These are phyloP conservation scores for Euwallacea similis DNA, from an alignment of 1,140 invertebrate genomes.

Conservation along the genomic window DNA sequence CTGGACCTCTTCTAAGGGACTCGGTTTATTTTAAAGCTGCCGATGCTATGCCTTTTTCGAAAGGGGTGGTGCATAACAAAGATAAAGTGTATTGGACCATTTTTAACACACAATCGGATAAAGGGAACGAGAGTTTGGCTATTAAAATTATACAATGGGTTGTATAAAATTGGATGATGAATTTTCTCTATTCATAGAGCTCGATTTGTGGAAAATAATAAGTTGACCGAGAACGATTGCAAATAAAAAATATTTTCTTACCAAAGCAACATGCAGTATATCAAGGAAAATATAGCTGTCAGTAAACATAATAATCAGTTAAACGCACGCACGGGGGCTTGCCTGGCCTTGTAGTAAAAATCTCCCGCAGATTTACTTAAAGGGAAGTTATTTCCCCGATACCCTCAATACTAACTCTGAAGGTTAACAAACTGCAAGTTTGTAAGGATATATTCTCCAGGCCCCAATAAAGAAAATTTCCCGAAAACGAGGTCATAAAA, in stretches of 20 bases:
- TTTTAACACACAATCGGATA: not conserved
- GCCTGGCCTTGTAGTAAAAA: slow-evolving; percentile 7
- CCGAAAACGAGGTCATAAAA: no score
- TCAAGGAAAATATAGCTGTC: no score
- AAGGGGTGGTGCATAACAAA: not conserved
- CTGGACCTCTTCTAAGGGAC: not conserved
- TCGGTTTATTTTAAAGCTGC: slow-evolving; percentile 2
- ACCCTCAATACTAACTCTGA: not conserved
- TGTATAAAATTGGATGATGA: no score
- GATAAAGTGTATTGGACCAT: not conserved
- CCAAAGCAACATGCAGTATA: no score
- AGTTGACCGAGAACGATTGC: no score
- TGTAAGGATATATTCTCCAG: not conserved
- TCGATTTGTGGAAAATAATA: no score
- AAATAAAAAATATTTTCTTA: no score
- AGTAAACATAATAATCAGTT: no score
- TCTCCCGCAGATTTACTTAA: slow-evolving; percentile 1
- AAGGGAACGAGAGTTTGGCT: no score
- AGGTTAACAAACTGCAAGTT: not conserved
- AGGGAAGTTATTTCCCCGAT: slow-evolving; percentile 4
- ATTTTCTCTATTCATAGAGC: no score
- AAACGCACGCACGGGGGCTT: not conserved
- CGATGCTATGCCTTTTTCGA: not conserved
- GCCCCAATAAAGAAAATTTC: not conserved
- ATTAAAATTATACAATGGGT: no score